These are phyloP conservation scores for Calcarius lapponicus DNA, from an alignment of 2,797 vertebrate species.

Conservation along the genomic window DNA sequence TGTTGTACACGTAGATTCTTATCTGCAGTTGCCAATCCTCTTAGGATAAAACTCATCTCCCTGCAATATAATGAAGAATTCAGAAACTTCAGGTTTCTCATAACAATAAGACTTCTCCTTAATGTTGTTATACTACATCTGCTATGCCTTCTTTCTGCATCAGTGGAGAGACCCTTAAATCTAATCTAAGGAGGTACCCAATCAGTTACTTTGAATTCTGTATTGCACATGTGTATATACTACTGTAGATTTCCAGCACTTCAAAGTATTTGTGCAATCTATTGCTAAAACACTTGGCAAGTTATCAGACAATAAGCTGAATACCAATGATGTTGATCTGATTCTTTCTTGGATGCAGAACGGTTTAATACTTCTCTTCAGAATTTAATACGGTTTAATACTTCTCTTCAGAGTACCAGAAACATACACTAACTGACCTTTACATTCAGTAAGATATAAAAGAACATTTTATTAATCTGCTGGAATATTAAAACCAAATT, in stretches of 20 bases:
- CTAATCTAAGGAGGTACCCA: background rate
- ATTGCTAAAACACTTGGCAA: conserved; percentile 57
- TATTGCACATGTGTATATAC: background rate
- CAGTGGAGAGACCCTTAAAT: conserved; percentile 41
- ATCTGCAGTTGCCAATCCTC: background rate
- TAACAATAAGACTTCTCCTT: conserved; percentile 8
- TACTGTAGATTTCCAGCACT: conserved; percentile 12
- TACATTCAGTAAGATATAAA: conserved; percentile 27
- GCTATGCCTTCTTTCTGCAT: conserved; percentile 26
- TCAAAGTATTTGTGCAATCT: conserved; percentile 49
- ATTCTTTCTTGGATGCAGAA: conserved; percentile 30
- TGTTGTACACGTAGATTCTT: conserved; percentile 21
- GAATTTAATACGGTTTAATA: conserved; percentile 56
- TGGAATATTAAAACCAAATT: background rate
- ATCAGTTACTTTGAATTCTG: conserved; percentile 26
- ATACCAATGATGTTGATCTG: conserved; percentile 65
- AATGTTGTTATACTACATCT: background rate
- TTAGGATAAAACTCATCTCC: conserved; percentile 40
- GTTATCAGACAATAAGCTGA: conserved; percentile 60
- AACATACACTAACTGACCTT: conserved; percentile 43
- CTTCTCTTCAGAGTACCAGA: conserved; percentile 19
- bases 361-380: conserved; percentile 46
- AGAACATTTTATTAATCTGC: conserved; percentile 31
- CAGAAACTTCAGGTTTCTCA: conserved; percentile 22
- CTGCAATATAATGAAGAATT: conserved; percentile 23